Evolutionary conservation across 2,113 vertebrate species (phyloP).

Genomic region (Sphaerodactylus townsendi): DNA sequence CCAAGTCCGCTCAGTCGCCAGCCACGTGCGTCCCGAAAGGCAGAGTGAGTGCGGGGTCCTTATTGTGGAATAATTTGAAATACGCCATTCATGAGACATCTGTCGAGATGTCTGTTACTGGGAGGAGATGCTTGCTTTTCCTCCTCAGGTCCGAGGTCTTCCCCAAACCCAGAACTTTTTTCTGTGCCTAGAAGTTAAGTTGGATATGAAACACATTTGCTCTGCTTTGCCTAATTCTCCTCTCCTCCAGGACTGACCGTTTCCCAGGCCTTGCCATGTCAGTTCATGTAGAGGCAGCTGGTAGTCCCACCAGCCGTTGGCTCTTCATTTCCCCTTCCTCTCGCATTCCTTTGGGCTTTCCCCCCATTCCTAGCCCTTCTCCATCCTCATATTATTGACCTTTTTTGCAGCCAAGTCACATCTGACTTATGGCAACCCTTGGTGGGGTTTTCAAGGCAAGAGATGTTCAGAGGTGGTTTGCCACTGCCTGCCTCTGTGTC

Average conservation of each 20-base stretch:
- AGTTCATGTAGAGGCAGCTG: too few relatives aligned
- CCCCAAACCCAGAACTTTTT: neutral
- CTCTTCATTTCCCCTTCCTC: neutral
- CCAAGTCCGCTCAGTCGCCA: conserved; percentile 94
- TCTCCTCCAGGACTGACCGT: neutral
- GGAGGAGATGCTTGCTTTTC: too few relatives aligned
- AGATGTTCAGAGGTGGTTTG: too few relatives aligned
- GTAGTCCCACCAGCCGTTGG: neutral
- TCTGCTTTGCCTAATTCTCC: neutral
- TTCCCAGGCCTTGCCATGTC: neutral
- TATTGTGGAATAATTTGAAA: neutral
- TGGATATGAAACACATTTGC: neutral
- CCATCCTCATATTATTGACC: neutral
- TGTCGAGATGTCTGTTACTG: neutral
- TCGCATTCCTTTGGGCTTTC: neutral
- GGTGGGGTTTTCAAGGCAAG: too few relatives aligned
- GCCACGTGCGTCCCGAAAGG: conserved; percentile 95
- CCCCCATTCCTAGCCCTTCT: neutral
- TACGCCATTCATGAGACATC: neutral
- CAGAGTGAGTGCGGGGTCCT: conserved; percentile 85
- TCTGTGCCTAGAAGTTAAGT: neutral
- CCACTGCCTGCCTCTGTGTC: too few relatives aligned
- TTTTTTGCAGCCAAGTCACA: too few relatives aligned
- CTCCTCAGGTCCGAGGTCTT: neutral
- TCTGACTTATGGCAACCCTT: too few relatives aligned